Conservation (phyloP, 1,140 invertebrate genomes). For the Agrilus planipennis region DNA sequence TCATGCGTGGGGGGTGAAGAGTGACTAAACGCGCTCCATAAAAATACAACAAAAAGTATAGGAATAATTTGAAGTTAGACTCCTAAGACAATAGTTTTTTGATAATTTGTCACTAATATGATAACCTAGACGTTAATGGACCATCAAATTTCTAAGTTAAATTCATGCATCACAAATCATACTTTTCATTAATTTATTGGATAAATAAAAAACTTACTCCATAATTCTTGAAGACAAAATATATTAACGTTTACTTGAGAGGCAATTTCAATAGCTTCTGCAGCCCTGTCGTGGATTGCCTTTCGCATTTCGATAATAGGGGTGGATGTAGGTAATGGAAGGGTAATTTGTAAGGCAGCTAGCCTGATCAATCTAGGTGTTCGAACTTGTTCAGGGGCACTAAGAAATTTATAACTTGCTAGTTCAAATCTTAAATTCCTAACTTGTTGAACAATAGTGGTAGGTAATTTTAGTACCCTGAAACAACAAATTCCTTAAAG, state of each 20-base stretch:
- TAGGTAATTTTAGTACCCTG: too few relatives aligned
- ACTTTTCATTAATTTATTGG: neutral
- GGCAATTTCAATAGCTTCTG: constrained; percentile 66
- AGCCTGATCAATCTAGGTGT: constrained; percentile 60
- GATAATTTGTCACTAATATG: too few relatives aligned
- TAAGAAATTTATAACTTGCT: constrained; percentile 56
- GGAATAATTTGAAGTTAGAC: too few relatives aligned
- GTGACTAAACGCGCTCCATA: too few relatives aligned
- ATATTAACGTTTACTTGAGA: constrained; percentile 73
- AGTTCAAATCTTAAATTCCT: constrained; percentile 77
- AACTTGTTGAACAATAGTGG: too few relatives aligned
- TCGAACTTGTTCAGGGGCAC: constrained; percentile 53
- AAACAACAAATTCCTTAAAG: too few relatives aligned
- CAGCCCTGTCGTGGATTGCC: constrained; percentile 68
- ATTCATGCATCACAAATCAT: too few relatives aligned
- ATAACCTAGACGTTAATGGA: too few relatives aligned
- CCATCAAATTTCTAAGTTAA: too few relatives aligned
- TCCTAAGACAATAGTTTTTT: too few relatives aligned
- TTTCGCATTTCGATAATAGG: constrained; percentile 68
- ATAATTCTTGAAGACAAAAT: constrained; percentile 92
- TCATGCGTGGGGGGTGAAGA: too few relatives aligned
- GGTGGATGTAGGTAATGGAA: constrained; percentile 62
- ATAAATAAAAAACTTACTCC: constrained; percentile 75
- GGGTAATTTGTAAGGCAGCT: constrained; percentile 82
- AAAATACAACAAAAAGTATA: too few relatives aligned